Evolutionary conservation across 2,888 invertebrate genomes (phyloP).

Genomic region (Netelia melanura): DNA sequence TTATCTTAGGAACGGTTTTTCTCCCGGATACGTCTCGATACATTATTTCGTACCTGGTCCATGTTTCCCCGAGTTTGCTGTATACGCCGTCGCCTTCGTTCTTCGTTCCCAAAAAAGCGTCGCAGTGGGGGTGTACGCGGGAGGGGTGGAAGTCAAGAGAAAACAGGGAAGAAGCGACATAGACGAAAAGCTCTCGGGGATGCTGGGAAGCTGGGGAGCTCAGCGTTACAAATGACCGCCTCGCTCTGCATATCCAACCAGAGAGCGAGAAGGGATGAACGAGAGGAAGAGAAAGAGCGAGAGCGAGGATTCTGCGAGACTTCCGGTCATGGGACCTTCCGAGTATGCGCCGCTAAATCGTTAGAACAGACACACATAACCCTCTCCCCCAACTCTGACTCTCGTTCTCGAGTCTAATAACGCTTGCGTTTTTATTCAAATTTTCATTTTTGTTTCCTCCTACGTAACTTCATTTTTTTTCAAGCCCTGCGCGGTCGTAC

Average conservation of each 20-base stretch:
- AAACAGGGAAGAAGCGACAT: slow-evolving; percentile 66
- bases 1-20: too few relatives aligned
- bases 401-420: slow-evolving; percentile 24
- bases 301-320: slow-evolving; percentile 52
- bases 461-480: background rate
- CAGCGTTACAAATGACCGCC: slow-evolving; percentile 81
- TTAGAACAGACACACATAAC: background rate
- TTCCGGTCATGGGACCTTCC: slow-evolving; percentile 36
- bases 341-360: background rate
- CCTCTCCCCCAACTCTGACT: background rate
- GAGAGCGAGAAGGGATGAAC: background rate
- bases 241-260: slow-evolving; percentile 81
- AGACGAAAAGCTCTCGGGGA: slow-evolving; percentile 75
- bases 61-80: too few relatives aligned
- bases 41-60: too few relatives aligned
- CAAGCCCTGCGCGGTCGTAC: slow-evolving; percentile 4
- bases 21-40: too few relatives aligned
- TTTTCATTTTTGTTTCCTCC: background rate
- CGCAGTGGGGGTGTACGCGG: background rate
- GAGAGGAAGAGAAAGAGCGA: too few relatives aligned
- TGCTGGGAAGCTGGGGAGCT: slow-evolving; percentile 74
- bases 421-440: background rate
- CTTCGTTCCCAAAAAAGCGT: background rate
- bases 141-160: slow-evolving; percentile 52
- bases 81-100: too few relatives aligned